Percentiles rank a stretch among this genome's conserved stretches.
Evolutionary conservation across 2,797 vertebrate genomes (phyloP).

Genomic region (Cossypha caffra): DNA sequence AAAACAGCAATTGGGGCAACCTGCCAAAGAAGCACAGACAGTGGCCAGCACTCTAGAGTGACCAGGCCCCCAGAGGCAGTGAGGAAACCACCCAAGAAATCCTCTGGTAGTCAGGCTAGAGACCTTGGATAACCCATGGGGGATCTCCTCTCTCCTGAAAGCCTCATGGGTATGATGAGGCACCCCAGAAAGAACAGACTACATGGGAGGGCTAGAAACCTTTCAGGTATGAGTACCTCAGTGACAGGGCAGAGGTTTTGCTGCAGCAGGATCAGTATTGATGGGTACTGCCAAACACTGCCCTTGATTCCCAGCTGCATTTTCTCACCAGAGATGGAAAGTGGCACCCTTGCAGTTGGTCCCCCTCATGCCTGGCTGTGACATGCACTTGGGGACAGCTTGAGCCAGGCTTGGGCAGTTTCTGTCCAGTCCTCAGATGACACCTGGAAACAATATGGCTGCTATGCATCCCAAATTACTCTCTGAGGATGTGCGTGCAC

Average conservation of each 20-base stretch:
- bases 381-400: not conserved
- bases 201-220: not conserved
- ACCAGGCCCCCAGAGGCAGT: not conserved
- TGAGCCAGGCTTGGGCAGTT: fast-evolving
- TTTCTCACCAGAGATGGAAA: not conserved
- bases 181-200: not conserved
- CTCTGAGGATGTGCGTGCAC: not conserved
- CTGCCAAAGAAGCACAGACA: not conserved
- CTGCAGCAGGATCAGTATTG: not conserved
- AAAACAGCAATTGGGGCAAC: not conserved
- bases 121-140: not conserved
- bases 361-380: not conserved
- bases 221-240: not conserved
- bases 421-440: not conserved
- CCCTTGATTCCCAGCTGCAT: not conserved
- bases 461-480: not conserved
- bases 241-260: not conserved
- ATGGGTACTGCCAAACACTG: not conserved
- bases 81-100: constrained; percentile 19
- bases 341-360: not conserved
- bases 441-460: not conserved
- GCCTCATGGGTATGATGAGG: not conserved
- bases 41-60: not conserved
- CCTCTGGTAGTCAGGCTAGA: not conserved
- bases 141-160: not conserved